These are phyloP conservation scores for Cyprinodon variegatus DNA, from an alignment of 2,113 vertebrate species.

Conservation along the genomic window DNA sequence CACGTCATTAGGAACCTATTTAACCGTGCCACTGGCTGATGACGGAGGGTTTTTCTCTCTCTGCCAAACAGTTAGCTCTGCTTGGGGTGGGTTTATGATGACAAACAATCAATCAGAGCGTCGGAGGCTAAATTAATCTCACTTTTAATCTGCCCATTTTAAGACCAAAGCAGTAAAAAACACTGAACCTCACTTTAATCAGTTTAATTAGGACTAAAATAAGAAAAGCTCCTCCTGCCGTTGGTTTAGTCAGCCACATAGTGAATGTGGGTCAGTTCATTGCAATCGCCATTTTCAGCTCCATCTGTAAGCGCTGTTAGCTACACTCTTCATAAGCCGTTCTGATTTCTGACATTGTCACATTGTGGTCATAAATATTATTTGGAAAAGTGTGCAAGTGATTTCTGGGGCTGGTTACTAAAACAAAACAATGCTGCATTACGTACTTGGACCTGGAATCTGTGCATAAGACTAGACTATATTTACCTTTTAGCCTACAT, in stretches of 20 bases:
- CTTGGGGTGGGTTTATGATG: not conserved
- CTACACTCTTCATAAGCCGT: not conserved
- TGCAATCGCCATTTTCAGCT: not conserved
- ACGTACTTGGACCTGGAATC: no score
- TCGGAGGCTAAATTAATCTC: not conserved
- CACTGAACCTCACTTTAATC: not conserved
- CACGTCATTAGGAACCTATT: not conserved
- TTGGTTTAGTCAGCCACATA: not conserved
- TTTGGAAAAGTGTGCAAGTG: not conserved
- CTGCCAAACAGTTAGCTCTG: not conserved
- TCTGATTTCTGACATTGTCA: not conserved
- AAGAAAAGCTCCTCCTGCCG: not conserved
- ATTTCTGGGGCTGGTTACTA: not conserved
- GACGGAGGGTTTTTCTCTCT: not conserved
- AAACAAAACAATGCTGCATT: no score
- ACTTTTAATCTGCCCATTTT: not conserved
- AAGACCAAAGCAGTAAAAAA: not conserved
- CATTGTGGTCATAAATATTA: not conserved
- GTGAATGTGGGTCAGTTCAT: not conserved
- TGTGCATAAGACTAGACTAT: no score
- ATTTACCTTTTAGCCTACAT: no score
- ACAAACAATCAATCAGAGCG: not conserved
- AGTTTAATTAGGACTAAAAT: not conserved
- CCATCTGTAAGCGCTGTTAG: not conserved
- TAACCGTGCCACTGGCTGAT: not conserved